Evolutionary conservation across 37 sponge, comb jelly and placozoan genomes (phyloP).

Genomic region (Halichondria panicea): DNA sequence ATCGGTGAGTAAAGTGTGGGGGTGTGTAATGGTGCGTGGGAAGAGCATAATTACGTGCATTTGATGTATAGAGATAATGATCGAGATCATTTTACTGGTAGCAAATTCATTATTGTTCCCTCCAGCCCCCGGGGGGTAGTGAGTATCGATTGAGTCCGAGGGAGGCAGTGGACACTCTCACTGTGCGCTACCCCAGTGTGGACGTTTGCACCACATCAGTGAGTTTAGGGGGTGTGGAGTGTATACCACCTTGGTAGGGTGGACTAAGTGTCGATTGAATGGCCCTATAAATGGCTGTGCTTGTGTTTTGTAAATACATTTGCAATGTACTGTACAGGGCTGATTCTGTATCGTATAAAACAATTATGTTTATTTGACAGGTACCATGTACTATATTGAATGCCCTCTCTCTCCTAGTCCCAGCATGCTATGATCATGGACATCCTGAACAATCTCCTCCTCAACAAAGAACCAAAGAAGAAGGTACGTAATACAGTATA

Average conservation of each 20-base stretch:
- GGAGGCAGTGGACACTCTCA: conserved; percentile 81
- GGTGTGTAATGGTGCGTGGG: too few species aligned
- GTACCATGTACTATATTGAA: too few species aligned
- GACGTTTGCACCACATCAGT: conserved; percentile 84
- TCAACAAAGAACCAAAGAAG: conserved; percentile 82
- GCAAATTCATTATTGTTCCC: neutral
- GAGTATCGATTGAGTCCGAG: conserved; percentile 7
- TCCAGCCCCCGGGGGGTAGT: neutral
- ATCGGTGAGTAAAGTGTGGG: neutral
- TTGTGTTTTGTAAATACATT: too few species aligned
- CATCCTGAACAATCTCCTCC: conserved; percentile 86
- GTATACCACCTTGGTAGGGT: too few species aligned
- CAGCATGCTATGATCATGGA: conserved; percentile 86
- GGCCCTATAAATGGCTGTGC: too few species aligned
- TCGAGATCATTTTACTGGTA: neutral
- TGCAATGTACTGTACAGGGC: too few species aligned
- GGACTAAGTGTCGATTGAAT: too few species aligned
- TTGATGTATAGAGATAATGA: too few species aligned
- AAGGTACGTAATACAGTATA: conserved; percentile 47
- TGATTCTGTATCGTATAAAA: too few species aligned
- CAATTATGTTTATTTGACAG: too few species aligned
- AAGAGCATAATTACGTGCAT: neutral
- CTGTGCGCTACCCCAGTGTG: conserved; percentile 71
- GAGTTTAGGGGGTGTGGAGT: conserved; percentile 10
- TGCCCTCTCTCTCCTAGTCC: neutral